phyloP scores from a whole-genome alignment of 2,113 vertebrate species.

The Anoura caudifer region DNA sequence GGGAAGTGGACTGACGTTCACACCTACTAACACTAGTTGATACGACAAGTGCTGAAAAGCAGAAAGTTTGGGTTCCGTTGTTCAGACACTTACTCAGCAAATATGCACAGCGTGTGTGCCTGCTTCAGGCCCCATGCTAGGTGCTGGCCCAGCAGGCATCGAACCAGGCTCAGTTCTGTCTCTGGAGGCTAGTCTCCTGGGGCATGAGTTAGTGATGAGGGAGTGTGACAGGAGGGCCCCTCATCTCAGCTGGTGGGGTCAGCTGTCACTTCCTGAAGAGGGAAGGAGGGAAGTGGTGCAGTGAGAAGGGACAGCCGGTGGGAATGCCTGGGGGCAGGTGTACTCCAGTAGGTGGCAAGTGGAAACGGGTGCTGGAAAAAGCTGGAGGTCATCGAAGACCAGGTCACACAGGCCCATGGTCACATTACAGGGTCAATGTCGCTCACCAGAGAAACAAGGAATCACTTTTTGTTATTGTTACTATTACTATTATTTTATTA shows the following conservation, averaged over 20 bases:
- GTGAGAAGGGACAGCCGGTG: background rate
- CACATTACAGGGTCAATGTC: too few species aligned
- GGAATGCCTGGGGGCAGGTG: background rate
- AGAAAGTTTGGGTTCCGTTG: background rate
- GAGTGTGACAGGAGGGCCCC: background rate
- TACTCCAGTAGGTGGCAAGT: background rate
- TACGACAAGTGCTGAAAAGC: background rate
- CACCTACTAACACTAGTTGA: fast-evolving
- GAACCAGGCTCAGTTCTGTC: background rate
- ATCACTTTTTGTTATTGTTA: background rate
- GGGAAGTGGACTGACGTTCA: too few species aligned
- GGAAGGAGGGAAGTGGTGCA: background rate
- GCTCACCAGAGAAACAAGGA: fast-evolving
- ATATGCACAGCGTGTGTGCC: background rate
- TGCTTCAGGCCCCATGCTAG: background rate
- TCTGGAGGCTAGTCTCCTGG: background rate
- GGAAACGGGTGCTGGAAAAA: fast-evolving
- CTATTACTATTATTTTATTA: background rate
- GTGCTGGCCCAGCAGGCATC: background rate
- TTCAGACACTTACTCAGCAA: background rate
- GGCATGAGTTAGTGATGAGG: background rate
- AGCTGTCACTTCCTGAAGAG: background rate
- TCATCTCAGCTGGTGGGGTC: background rate
- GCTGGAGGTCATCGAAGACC: background rate
- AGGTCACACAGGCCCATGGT: background rate